Evolutionary conservation across 2,113 vertebrate species (phyloP).

Genomic region (Choloepus hoffmanni): DNA sequence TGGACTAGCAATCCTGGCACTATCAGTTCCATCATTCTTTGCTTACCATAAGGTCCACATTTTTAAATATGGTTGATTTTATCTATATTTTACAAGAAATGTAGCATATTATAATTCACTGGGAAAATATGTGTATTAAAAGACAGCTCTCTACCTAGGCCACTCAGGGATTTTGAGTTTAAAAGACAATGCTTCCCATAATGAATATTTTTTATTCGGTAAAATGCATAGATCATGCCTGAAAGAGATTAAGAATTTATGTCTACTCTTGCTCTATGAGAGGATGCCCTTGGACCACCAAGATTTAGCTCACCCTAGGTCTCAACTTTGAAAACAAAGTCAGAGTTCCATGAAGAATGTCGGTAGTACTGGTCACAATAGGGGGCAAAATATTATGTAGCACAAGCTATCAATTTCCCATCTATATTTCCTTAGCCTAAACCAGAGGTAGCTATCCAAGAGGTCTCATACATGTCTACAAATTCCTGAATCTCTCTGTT

Average conservation of each 20-base stretch:
- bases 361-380: background rate
- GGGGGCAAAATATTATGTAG: background rate
- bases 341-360: background rate
- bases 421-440: background rate
- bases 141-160: background rate
- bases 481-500: background rate
- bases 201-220: background rate
- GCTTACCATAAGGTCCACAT: background rate
- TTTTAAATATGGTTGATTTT: background rate
- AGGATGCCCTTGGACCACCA: background rate
- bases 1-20: background rate
- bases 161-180: background rate
- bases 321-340: background rate
- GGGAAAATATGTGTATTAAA: background rate
- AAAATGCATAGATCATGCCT: background rate
- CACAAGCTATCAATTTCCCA: background rate
- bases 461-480: background rate
- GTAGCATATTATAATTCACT: background rate
- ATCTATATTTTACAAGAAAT: background rate
- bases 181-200: background rate
- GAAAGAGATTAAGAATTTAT: background rate
- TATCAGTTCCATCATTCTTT: background rate
- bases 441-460: background rate
- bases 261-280: background rate
- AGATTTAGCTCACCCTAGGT: background rate